Conservation (phyloP, 2,888 invertebrate genomes). For the Pristionchus arcanus region DNA sequence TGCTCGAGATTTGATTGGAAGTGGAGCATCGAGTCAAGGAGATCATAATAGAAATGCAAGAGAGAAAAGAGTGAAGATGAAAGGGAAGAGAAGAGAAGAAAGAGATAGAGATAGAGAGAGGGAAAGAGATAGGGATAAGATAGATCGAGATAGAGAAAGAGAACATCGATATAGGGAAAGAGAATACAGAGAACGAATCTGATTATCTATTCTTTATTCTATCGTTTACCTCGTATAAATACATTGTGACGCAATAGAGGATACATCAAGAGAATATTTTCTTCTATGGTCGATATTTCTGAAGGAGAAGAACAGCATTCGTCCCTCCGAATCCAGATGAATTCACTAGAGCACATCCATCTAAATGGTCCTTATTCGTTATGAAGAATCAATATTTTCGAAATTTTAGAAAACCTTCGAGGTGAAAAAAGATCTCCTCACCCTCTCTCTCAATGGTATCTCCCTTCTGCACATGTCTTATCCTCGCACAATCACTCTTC, state of each 20-base stretch:
- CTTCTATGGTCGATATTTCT: conserved; percentile 35
- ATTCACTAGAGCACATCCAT: conserved; percentile 90
- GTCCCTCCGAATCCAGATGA: conserved; percentile 99
- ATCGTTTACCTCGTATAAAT: conserved; percentile 43
- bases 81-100: conserved; percentile 9
- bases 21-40: conserved; percentile 48
- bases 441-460: background rate
- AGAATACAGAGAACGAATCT: conserved; percentile 38
- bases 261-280: background rate
- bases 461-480: conserved; percentile 49
- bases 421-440: conserved; percentile 4
- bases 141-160: conserved; percentile 27
- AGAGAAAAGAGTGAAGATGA: conserved; percentile 35
- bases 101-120: conserved; percentile 41
- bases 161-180: conserved; percentile 34
- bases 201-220: conserved; percentile 33
- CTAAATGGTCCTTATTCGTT: background rate
- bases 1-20: conserved; percentile 53
- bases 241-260: background rate
- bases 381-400: too few species aligned
- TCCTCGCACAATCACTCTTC: conserved; percentile 81
- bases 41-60: conserved; percentile 54
- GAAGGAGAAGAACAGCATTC: conserved; percentile 85
- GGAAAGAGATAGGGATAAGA: conserved; percentile 45
- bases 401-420: background rate